These are phyloP conservation scores for Lytechinus variegatus DNA, from an alignment of 35 echinoderm and acorn worm species.

Conservation along the genomic window DNA sequence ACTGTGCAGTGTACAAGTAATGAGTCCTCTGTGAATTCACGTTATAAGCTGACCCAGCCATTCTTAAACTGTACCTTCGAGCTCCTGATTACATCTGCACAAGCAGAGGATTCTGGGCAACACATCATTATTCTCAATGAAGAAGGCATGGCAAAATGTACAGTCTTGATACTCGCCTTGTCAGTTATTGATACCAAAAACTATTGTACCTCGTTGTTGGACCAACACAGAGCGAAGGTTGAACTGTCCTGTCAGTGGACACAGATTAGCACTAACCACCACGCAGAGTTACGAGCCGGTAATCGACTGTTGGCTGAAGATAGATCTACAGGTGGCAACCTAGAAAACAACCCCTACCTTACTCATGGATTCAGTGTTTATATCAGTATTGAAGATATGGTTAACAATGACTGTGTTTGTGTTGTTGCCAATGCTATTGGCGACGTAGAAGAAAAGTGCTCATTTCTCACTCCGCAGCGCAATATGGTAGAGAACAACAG, in stretches of 20 bases:
- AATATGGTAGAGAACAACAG: not conserved
- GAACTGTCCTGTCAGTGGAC: not conserved
- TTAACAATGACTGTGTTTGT: not conserved
- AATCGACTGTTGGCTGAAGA: not conserved
- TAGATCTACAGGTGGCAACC: not conserved
- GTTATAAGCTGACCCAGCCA: not conserved
- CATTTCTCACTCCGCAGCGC: not conserved
- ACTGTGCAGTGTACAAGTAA: not conserved
- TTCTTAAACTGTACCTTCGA: not conserved
- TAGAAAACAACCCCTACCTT: not conserved
- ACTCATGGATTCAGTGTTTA: not conserved
- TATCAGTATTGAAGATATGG: not conserved
- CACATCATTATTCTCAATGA: not conserved
- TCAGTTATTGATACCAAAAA: not conserved
- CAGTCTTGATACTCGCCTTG: not conserved
- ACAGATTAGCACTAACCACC: not conserved
- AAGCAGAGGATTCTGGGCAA: not conserved
- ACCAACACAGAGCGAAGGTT: not conserved
- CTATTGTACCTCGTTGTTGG: not conserved
- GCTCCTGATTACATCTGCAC: not conserved
- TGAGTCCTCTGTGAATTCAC: not conserved
- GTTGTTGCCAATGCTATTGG: not conserved
- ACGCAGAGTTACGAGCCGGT: not conserved
- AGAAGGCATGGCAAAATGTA: not conserved
- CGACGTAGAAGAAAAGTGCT: not conserved